These are phyloP conservation scores for Enoplosus armatus DNA, from an alignment of 2,797 vertebrate genomes.

Conservation along the genomic window DNA sequence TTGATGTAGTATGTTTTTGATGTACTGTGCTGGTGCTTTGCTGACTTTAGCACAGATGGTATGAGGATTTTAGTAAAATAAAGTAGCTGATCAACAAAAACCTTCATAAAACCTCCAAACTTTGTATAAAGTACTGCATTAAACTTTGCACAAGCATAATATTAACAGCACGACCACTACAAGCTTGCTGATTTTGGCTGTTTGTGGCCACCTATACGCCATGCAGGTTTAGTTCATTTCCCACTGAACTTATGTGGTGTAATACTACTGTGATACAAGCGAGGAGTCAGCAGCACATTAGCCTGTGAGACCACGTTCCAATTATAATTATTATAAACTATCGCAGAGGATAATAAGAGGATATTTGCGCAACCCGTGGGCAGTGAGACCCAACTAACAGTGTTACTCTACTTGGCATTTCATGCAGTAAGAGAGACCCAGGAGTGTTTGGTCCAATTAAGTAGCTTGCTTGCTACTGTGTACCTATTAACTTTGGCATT, in stretches of 20 bases:
- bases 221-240: slow-evolving; percentile 11
- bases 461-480: slow-evolving; percentile 40
- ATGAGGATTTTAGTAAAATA: background rate
- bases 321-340: slow-evolving; percentile 32
- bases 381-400: slow-evolving; percentile 38
- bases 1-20: background rate
- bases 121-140: background rate
- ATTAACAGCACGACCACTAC: background rate
- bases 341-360: slow-evolving; percentile 39
- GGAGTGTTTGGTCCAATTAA: slow-evolving; percentile 67
- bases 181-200: background rate
- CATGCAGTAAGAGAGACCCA: slow-evolving; percentile 30
- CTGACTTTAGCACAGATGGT: slow-evolving; percentile 3
- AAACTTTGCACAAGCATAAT: background rate
- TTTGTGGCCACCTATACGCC: background rate
- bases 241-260: slow-evolving; percentile 2
- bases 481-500: slow-evolving; percentile 36
- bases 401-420: slow-evolving; percentile 58
- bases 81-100: background rate
- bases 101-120: background rate
- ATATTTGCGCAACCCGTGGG: slow-evolving; percentile 42
- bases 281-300: slow-evolving; percentile 42
- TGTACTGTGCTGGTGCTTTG: background rate
- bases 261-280: slow-evolving; percentile 14
- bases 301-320: slow-evolving; percentile 7